Conservation (phyloP, 1,140 invertebrate species). For the Achatina immaculata region DNA sequence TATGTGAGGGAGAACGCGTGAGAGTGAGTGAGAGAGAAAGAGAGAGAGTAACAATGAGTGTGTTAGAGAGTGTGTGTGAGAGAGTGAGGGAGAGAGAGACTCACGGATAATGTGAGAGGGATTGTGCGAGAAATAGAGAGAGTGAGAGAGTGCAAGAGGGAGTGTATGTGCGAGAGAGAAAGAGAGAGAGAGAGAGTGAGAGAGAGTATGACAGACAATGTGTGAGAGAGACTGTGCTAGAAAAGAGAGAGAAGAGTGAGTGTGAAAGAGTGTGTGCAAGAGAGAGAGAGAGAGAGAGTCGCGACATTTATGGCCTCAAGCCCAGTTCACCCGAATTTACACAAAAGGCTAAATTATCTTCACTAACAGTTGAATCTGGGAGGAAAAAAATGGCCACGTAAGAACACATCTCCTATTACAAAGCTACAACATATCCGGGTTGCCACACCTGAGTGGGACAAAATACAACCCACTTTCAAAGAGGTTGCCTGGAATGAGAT, state of each 20-base stretch:
- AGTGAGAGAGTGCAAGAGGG: conserved; percentile 11
- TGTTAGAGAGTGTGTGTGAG: background rate
- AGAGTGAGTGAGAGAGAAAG: conserved; percentile 1
- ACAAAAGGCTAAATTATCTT: too few relatives aligned
- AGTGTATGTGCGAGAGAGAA: background rate
- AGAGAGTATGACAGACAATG: conserved; percentile 2
- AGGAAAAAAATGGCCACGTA: too few relatives aligned
- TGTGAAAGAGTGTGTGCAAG: background rate
- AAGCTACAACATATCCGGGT: too few relatives aligned
- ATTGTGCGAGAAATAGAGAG: background rate
- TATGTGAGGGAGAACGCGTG: background rate
- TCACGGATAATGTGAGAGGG: background rate
- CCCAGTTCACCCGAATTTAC: too few relatives aligned
- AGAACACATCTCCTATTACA: too few relatives aligned
- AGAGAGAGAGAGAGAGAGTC: background rate
- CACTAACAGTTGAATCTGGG: too few relatives aligned
- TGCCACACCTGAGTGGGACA: too few relatives aligned
- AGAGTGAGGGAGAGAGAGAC: conserved; percentile 10
- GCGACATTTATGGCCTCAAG: too few relatives aligned
- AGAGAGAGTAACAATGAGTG: conserved; percentile 8
- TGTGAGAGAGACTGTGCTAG: conserved; percentile 3
- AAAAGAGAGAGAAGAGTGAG: background rate
- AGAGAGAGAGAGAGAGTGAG: conserved; percentile 15
- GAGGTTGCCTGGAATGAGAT: too few relatives aligned
- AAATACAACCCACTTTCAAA: too few relatives aligned